These are phyloP conservation scores for Maniola jurtina DNA, from an alignment of 1,140 invertebrate genomes.

Conservation along the genomic window DNA sequence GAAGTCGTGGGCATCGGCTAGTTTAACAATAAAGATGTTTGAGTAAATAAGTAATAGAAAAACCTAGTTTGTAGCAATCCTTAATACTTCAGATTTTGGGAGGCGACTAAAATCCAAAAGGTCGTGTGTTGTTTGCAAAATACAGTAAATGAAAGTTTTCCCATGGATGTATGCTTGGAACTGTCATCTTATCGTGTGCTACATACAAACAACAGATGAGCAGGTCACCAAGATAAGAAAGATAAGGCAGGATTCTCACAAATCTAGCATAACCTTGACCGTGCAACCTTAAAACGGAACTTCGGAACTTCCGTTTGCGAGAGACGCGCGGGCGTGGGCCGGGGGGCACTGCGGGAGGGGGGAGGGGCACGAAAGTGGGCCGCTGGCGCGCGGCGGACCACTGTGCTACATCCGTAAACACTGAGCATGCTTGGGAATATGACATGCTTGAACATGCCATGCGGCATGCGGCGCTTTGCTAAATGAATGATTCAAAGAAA, in stretches of 20 bases:
- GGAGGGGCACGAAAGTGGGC: constrained; percentile 44
- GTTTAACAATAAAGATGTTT: no score
- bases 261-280: constrained; percentile 56
- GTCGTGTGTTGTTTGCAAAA: no score
- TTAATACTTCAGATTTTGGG: no score
- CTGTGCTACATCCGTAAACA: constrained; percentile 57
- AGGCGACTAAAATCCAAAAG: no score
- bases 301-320: constrained; percentile 40
- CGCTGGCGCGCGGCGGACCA: constrained; percentile 35
- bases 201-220: no score
- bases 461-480: neutral
- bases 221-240: neutral
- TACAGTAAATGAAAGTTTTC: no score
- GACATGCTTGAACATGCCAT: neutral
- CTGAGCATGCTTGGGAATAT: constrained; percentile 1
- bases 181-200: no score
- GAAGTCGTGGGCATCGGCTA: no score
- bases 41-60: no score
- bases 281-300: constrained; percentile 38
- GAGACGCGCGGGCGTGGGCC: constrained; percentile 20
- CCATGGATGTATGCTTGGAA: no score
- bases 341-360: constrained; percentile 13
- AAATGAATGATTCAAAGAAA: no score
- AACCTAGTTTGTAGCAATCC: no score
- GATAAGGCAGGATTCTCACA: neutral